phyloP scores from a whole-genome alignment of 2,113 vertebrate species.

The Cryptotis parvus region DNA sequence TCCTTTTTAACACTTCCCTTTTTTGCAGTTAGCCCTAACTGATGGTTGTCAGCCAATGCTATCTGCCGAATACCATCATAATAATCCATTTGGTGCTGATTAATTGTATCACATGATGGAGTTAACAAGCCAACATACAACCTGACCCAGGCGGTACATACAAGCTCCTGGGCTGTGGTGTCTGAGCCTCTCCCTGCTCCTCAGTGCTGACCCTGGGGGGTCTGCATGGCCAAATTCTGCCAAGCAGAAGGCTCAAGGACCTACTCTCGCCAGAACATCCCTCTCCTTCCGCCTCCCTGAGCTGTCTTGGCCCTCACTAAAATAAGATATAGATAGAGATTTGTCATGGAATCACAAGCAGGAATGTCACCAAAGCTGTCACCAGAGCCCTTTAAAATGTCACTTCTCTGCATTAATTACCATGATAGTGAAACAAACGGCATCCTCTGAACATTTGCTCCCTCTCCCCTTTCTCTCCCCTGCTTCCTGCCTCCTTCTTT shows the following conservation, averaged over 20 bases:
- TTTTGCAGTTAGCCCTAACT: too few relatives aligned
- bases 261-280: background rate
- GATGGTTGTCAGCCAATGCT: too few relatives aligned
- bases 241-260: background rate
- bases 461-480: background rate
- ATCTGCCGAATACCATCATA: too few relatives aligned
- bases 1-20: background rate
- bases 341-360: conserved; percentile 80
- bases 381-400: conserved; percentile 85
- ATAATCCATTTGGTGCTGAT: background rate
- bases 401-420: conserved; percentile 85
- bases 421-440: conserved; percentile 74
- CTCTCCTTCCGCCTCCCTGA: background rate
- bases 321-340: conserved; percentile 81
- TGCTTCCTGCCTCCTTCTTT: background rate
- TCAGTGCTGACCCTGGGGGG: fast-evolving
- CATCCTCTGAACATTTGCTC: conserved; percentile 35
- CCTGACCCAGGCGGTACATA: background rate
- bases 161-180: background rate
- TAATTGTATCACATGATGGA: background rate
- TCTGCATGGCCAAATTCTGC: background rate
- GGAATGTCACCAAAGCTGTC: conserved; percentile 79
- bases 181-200: background rate
- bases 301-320: conserved; percentile 41
- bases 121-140: background rate